phyloP scores from a whole-genome alignment of 37 sponge, comb jelly and placozoan species.

The Crambe crambe region DNA sequence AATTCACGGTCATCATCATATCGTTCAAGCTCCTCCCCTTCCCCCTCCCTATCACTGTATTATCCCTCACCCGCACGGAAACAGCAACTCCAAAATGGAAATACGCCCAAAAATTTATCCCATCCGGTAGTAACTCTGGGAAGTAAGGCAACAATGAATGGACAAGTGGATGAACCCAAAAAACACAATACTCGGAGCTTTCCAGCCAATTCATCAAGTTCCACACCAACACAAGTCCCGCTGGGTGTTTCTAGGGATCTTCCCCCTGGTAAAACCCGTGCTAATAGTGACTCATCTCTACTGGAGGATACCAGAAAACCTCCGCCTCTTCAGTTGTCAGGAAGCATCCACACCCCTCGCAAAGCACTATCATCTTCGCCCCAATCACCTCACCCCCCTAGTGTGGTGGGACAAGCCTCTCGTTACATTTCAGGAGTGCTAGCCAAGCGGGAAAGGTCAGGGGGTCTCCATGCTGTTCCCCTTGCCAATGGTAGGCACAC shows the following conservation, averaged over 20 bases:
- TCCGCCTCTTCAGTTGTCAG: not conserved
- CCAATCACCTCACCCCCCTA: slow-evolving; percentile 6
- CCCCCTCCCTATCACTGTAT: not conserved
- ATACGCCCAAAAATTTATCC: not conserved
- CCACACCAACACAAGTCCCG: not conserved
- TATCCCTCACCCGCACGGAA: not conserved
- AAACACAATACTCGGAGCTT: not conserved
- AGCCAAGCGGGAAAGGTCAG: slow-evolving; percentile 11
- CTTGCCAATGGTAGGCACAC: not conserved
- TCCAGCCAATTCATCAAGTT: not conserved
- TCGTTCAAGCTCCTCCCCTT: not conserved
- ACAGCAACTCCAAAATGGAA: not conserved
- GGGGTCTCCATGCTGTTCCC: not conserved
- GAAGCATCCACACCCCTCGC: not conserved
- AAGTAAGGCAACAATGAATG: not conserved
- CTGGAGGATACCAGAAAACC: not conserved
- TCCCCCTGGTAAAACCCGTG: not conserved
- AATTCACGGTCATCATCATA: not conserved
- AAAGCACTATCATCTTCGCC: not conserved
- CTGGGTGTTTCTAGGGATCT: not conserved
- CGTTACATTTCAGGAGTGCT: slow-evolving; percentile 9
- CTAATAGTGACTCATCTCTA: not conserved
- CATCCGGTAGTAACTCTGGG: not conserved
- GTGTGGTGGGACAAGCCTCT: not conserved
- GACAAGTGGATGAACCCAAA: not conserved